Evolutionary conservation across 2,888 invertebrate genomes (phyloP).

Genomic region (Aquatica leii): DNA sequence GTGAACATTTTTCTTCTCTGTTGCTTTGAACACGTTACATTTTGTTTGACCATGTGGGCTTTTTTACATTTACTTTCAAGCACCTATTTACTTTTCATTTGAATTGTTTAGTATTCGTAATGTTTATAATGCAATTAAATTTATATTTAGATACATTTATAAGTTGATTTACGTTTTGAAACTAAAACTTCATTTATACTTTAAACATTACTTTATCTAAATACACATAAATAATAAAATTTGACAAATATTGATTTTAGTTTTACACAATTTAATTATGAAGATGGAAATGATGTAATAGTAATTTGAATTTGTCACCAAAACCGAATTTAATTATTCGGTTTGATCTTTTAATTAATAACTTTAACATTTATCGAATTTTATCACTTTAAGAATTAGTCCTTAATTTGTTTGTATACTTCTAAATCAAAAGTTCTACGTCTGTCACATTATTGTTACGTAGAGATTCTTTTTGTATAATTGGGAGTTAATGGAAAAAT

Average conservation of each 20-base stretch:
- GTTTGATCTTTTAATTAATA: too few species aligned
- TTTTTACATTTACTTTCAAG: conserved; percentile 24
- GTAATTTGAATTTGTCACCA: too few species aligned
- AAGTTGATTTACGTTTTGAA: conserved; percentile 20
- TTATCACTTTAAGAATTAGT: too few species aligned
- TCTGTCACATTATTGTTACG: too few species aligned
- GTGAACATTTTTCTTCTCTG: conserved; percentile 16
- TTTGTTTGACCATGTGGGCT: conserved; percentile 23
- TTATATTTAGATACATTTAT: conserved; percentile 25
- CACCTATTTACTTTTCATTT: conserved; percentile 21
- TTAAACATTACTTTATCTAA: conserved; percentile 7
- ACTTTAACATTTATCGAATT: too few species aligned
- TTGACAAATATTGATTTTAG: conserved; percentile 6
- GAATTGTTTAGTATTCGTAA: conserved; percentile 28
- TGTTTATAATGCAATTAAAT: conserved; percentile 26
- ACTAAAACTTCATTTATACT: conserved; percentile 4
- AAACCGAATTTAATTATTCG: too few species aligned
- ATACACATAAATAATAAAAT: neutral
- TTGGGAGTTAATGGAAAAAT: too few species aligned
- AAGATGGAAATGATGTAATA: too few species aligned
- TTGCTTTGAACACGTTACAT: conserved; percentile 23
- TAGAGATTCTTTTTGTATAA: too few species aligned
- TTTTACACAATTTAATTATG: too few species aligned
- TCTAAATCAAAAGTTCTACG: too few species aligned
- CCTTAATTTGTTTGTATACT: too few species aligned